A percentile compares a stretch with the other conserved stretches of the same genome.
phyloP scores from a whole-genome alignment of 2,113 vertebrate genomes.

The Eulacestoma nigropectus region DNA sequence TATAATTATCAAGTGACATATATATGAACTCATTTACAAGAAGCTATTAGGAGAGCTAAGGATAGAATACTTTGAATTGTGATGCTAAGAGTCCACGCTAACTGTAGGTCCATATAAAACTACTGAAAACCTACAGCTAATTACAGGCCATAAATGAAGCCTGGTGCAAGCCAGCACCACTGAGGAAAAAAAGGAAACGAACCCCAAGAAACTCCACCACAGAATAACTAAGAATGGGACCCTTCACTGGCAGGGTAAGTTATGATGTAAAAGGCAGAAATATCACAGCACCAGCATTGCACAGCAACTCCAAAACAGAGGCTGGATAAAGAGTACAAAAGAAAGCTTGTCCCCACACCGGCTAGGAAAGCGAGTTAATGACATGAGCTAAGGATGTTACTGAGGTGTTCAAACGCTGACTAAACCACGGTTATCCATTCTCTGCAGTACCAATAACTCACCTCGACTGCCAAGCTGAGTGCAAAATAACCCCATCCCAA shows the following conservation, averaged over 20 bases:
- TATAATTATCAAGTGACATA: background rate
- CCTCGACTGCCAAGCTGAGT: background rate
- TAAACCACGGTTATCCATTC: background rate
- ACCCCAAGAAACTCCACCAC: fast-evolving
- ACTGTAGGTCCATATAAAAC: background rate
- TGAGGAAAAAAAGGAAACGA: background rate
- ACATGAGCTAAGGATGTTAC: background rate
- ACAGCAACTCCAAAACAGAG: background rate
- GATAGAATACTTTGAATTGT: background rate
- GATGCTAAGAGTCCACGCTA: background rate
- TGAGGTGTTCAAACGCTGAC: background rate
- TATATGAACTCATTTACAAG: background rate
- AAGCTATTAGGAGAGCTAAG: background rate
- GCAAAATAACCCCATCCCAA: background rate
- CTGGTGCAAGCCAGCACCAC: background rate
- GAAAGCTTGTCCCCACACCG: background rate
- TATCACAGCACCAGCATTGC: background rate
- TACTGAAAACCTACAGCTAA: background rate
- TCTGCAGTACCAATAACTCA: background rate
- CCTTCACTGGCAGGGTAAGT: background rate
- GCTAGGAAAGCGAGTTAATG: background rate
- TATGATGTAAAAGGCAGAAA: background rate
- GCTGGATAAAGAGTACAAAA: background rate
- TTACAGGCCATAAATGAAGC: background rate
- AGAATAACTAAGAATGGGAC: background rate